Percentiles rank a stretch among this genome's conserved stretches.
Evolutionary conservation across 2,797 vertebrate genomes (phyloP).

Genomic region (Sebastes baramenuke): DNA sequence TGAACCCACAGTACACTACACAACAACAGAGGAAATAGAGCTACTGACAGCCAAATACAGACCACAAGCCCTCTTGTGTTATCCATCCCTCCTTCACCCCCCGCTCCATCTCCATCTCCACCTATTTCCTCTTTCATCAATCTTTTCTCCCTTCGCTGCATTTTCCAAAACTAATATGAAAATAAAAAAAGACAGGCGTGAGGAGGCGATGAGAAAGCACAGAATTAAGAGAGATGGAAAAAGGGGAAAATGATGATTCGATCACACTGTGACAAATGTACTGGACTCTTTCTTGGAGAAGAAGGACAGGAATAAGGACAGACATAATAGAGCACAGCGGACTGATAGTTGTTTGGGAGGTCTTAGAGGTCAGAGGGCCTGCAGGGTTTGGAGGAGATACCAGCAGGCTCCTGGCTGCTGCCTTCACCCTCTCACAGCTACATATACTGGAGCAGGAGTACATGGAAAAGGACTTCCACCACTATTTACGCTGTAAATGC

Average conservation of each 20-base stretch:
- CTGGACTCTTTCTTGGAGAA: background rate
- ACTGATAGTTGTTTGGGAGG: background rate
- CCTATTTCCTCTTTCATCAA: background rate
- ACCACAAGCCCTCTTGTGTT: background rate
- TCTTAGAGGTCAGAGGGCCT: background rate
- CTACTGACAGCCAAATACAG: conserved; percentile 53
- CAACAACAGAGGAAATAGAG: conserved; percentile 64
- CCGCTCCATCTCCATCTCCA: background rate
- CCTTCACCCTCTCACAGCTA: background rate
- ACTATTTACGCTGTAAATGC: background rate
- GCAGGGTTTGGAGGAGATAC: background rate
- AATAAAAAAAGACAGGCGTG: background rate
- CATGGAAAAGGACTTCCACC: background rate
- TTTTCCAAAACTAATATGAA: conserved; percentile 11
- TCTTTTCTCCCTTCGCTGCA: background rate
- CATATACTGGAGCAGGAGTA: background rate
- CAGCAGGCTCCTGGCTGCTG: background rate
- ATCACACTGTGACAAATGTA: background rate
- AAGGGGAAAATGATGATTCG: background rate
- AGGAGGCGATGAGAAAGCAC: background rate
- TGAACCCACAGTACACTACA: conserved; percentile 53
- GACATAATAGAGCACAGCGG: background rate
- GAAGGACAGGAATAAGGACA: background rate
- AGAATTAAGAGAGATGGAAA: conserved; percentile 12
- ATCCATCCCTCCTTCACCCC: background rate